Percentiles rank a stretch among this genome's conserved stretches.
These are phyloP conservation scores for Embiotoca jacksoni DNA, from an alignment of 2,113 vertebrate genomes.

Conservation along the genomic window DNA sequence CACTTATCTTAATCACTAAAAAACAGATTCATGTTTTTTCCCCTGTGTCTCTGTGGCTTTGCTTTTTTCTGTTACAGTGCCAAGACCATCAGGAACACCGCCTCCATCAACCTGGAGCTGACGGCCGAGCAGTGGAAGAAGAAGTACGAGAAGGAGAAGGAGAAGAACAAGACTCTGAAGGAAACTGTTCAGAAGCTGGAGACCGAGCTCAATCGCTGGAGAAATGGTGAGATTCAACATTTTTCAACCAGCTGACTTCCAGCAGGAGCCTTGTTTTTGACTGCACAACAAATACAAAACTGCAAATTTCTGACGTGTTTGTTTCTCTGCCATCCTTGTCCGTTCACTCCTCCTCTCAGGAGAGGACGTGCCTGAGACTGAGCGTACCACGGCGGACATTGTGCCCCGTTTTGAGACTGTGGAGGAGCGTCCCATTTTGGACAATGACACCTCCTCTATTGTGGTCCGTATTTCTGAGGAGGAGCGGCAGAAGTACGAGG, in stretches of 20 bases:
- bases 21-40: too few species aligned
- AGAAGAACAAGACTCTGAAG: conserved; percentile 91
- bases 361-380: conserved; percentile 90
- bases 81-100: conserved; percentile 95
- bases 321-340: background rate
- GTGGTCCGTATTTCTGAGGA: conserved; percentile 95
- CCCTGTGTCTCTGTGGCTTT: background rate
- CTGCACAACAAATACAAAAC: background rate
- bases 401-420: conserved; percentile 81
- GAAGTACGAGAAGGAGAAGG: conserved; percentile 95
- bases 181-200: conserved; percentile 89
- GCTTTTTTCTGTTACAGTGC: conserved; percentile 79
- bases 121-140: conserved; percentile 96
- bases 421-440: conserved; percentile 86
- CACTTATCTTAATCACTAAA: too few species aligned
- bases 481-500: conserved; percentile 94
- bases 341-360: conserved; percentile 71
- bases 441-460: conserved; percentile 90
- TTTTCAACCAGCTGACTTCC: background rate
- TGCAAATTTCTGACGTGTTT: background rate
- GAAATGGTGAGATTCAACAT: conserved; percentile 82
- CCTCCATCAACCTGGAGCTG: conserved; percentile 93
- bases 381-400: conserved; percentile 80
- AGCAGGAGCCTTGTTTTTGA: background rate
- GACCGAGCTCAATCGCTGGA: conserved; percentile 89